Percentiles rank a stretch among this genome's conserved stretches.
Evolutionary conservation across 2,797 vertebrate genomes (phyloP).

Genomic region (Leptodactylus fallax): DNA sequence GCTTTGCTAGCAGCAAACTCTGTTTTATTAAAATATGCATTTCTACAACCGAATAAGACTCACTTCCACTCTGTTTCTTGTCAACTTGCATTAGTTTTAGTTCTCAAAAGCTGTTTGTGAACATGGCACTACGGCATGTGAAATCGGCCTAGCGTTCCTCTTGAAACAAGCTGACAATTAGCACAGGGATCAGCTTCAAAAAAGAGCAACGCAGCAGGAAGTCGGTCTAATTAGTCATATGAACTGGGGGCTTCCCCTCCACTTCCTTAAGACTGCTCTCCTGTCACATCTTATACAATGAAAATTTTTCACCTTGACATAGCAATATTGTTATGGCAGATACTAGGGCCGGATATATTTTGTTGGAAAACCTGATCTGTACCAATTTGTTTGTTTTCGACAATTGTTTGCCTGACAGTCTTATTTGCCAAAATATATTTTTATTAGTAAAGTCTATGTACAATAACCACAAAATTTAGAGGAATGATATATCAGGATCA

Average conservation of each 20-base stretch:
- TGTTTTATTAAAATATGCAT: not conserved
- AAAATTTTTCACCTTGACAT: conserved; percentile 68
- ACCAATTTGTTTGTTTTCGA: not conserved
- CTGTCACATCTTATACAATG: conserved; percentile 79
- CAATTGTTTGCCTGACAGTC: not conserved
- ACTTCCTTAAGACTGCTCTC: conserved; percentile 80
- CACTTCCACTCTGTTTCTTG: conserved; percentile 73
- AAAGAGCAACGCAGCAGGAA: conserved; percentile 90
- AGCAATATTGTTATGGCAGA: conserved; percentile 64
- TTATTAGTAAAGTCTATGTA: not conserved
- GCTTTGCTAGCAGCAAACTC: conserved; percentile 12
- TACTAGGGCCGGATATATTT: not conserved
- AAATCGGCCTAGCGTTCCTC: conserved; percentile 87
- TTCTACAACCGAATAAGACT: conserved; percentile 39
- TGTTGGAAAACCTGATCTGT: not conserved
- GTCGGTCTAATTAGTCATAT: conserved; percentile 99
- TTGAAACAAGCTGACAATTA: conserved; percentile 89
- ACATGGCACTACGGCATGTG: conserved; percentile 82
- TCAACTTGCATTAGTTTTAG: conserved; percentile 78
- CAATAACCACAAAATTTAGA: not conserved
- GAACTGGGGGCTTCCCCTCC: conserved; percentile 86
- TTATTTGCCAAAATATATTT: not conserved
- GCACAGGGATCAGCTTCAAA: conserved; percentile 90
- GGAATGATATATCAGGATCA: not conserved
- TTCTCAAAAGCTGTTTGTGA: conserved; percentile 74